Evolutionary conservation across 2,113 vertebrate genomes (phyloP), one percentile per base, ranked within the genome.

Genomic region (Hiodon alosoides): DNA sequence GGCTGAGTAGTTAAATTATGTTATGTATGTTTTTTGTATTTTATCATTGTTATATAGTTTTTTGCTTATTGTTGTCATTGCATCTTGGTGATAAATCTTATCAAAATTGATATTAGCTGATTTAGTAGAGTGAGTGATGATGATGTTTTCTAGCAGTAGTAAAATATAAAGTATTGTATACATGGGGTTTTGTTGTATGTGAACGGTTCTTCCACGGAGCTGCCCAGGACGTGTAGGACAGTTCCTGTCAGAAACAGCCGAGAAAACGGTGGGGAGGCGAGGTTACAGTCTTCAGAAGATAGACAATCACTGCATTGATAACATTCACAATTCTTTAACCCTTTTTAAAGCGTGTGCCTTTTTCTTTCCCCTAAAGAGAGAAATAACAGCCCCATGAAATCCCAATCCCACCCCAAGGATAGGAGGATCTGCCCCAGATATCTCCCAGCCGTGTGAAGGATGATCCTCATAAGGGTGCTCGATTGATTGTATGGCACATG

Each of bases 391-490:
- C 4, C 58, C 7, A 14, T 13, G 10, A 59, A 59, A 50, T 11
- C 14, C 10, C 60, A 31, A 48, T 71, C 60, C 11, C 46, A 13
- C 54, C 11, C 53, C 5, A 71, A 2, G 10, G 16, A 47, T 14
- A 71, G 31, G 53, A 47, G 52, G 69, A 71, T 58, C 54, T 55
- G 70, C 57, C 60, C 31, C 70, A 59, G 54, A 71, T 71, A 59
- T 31, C 70, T 60, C 17, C 58, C 55, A 59, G 10, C 11, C 4
- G 10, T 3, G 55, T 71, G 55, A 71, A 14, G 57, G 46, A 71
- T 71, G 70, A 59, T 50, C 57, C 55, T 60, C 69, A 77, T 80
- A 77, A 81, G 75, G 53, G 62, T 9, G 51, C 71, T 76, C 72
- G 74, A 64, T 64, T 74, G 67, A 64, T 73, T 72, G 73, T 72